Percentiles rank a stretch among this genome's conserved stretches.
Conservation (phyloP, 2,113 vertebrate genomes). For the Oreochromis niloticus region DNA sequence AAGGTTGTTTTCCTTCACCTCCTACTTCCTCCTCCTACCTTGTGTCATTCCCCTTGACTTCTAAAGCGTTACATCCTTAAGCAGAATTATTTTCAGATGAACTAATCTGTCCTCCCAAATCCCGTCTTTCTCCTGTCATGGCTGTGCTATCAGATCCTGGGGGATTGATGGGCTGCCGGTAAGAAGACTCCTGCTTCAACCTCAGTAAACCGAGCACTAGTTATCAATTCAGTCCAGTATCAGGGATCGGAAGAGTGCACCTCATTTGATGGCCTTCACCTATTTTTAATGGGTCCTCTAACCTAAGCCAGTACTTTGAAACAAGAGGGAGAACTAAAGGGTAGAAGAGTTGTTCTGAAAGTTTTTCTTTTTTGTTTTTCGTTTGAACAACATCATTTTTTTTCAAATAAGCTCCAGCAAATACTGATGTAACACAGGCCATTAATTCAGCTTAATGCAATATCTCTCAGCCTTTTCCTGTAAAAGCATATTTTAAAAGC, state of each 20-base stretch:
- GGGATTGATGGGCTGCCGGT: slow-evolving; percentile 12
- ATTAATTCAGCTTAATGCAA: neutral
- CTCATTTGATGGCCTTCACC: neutral
- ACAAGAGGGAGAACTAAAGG: neutral
- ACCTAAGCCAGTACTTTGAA: neutral
- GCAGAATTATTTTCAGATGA: slow-evolving; percentile 13
- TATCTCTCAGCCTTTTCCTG: slow-evolving; percentile 5
- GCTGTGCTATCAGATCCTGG: neutral
- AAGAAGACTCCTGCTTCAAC: slow-evolving; percentile 7
- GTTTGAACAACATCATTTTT: neutral
- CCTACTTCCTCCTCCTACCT: neutral
- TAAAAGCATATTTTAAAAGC: neutral
- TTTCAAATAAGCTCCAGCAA: neutral
- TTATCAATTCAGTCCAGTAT: slow-evolving; percentile 26
- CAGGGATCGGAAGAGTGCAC: neutral
- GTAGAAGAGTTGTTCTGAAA: neutral
- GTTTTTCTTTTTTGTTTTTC: neutral
- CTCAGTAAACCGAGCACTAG: slow-evolving; percentile 21
- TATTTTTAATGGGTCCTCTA: neutral
- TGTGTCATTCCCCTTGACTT: neutral
- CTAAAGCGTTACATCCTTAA: neutral
- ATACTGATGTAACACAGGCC: neutral
- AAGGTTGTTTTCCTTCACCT: neutral
- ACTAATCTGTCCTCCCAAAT: slow-evolving; percentile 3
- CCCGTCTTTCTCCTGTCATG: neutral